Evolutionary conservation across 2,888 invertebrate genomes (phyloP), one percentile per base, ranked within the genome.

Genomic region (Ectobius pallidus): DNA sequence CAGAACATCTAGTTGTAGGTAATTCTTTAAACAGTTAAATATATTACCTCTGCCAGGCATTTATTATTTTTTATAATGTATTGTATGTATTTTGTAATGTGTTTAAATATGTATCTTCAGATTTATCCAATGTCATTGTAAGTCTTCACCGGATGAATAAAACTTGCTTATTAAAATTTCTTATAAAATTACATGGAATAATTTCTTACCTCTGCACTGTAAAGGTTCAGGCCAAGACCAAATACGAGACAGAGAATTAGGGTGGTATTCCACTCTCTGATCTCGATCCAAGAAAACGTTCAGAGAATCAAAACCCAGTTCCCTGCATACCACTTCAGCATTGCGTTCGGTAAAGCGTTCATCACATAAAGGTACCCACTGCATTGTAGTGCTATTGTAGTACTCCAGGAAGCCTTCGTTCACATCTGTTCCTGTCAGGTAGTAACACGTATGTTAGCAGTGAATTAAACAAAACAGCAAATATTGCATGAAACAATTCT

Each of bases 281-380:
- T 94, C 96, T 78, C 93, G 91, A 34, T 93, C 91, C 76, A 97
- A 94, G 81, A 93, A 95, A 0, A 95, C 92, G 81, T 97, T 96
- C 32, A 96, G 87, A 0, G 94, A 90, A 81, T 96, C 94, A 79
- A 92, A 92, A 9, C 97, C 97, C 58, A 99, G 84, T 81, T 98
- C 95, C 25, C 95, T 87, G 80, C 99, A 99, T 0, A 97, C 96
- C 0, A 99, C 98, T 86, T 97, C 93, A 3, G 97, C 98, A 81
- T 98, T 99, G 78, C 97, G 88, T 81, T 98, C 96, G 0, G 97
- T 97, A 82, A 99, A 99, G 73, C 96, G 88, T 58, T 89, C 89
- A 82, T 99, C 99, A 83, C 99, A 99, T 84, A 98, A 91, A 0
- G 99, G 96, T 42, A 97, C 94, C 96, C 97, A 98, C 80, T 98